Percentiles rank a stretch among this genome's conserved stretches.
These are phyloP conservation scores for Diadophis punctatus DNA, from an alignment of 2,113 vertebrate genomes.

Conservation along the genomic window DNA sequence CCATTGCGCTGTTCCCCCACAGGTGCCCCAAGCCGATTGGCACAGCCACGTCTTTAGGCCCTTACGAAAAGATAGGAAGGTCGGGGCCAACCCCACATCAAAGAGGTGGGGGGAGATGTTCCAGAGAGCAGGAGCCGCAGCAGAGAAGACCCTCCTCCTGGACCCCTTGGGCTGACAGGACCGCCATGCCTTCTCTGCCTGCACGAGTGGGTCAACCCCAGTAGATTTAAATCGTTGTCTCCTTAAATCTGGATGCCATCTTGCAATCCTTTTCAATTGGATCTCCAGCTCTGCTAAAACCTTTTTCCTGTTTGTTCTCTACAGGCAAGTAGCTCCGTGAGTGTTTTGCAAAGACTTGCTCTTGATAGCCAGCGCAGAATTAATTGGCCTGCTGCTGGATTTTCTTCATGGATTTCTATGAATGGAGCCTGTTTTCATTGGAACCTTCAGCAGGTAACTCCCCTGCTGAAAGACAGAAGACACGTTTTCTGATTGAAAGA, in stretches of 20 bases:
- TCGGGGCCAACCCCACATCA: not conserved
- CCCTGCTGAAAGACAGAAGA: not conserved
- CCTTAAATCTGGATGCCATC: not conserved
- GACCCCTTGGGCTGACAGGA: too few species aligned
- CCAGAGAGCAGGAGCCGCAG: not conserved
- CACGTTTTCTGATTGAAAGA: not conserved
- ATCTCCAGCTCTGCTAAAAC: not conserved
- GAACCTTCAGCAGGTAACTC: slow-evolving; percentile 7
- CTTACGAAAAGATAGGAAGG: not conserved
- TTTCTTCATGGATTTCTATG: slow-evolving; percentile 36
- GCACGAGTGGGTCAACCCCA: not conserved
- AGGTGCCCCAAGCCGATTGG: not conserved
- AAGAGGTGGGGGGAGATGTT: not conserved
- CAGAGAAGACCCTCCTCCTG: not conserved
- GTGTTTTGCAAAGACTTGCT: slow-evolving; percentile 52
- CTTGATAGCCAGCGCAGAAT: slow-evolving; percentile 29
- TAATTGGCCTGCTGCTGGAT: slow-evolving; percentile 32
- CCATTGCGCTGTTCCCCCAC: not conserved
- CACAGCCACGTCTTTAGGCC: not conserved
- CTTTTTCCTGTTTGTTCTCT: slow-evolving; percentile 29
- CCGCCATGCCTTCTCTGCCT: not conserved
- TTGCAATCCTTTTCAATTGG: slow-evolving; percentile 21
- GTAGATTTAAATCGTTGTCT: not conserved
- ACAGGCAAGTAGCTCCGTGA: slow-evolving; percentile 39
- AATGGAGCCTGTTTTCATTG: slow-evolving; percentile 29